Evolutionary conservation across 1,140 invertebrate genomes (phyloP), one percentile per base, ranked within the genome.

Genomic region (Camponotus pennsylvanicus): DNA sequence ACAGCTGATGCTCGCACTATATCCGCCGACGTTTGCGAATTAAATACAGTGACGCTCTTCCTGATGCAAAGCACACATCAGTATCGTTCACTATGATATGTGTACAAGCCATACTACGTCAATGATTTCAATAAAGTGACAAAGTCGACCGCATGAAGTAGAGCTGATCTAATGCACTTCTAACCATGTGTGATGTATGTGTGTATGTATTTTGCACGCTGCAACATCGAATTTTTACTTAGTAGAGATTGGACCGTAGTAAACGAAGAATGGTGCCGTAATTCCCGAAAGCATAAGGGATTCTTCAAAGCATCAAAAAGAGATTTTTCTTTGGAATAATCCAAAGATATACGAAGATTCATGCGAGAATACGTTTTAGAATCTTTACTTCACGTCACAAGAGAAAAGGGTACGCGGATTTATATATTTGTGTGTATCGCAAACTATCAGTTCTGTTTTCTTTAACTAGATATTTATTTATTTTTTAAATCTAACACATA

Each of bases 61-160:
- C 32, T n/a, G 45, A 59, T 32, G 13, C 42, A 57, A 88, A 70
- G 27, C 42, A 40, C 8, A n/a, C 71, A 79, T 59, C 57, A 32
- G 27, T 55, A 27, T 83, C n/a, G 7, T 76, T 21, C 11, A 21
- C 57, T 18, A 11, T 37, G 37, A 37, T 34, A 42, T n/a, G 57
- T 87, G 42, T 66, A 83, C 13, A 32, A 37, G 15, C 21, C 45
- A 70, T 57, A n/a, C 45, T 15, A 69, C 21, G 32, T 27, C 21
- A 66, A n/a, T 21, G 45, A 87, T 83, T 88, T 73, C 27, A 45
- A 27, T 55, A 0, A 69, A 66, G 79, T 73, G 40, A 75, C 69
- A 83, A 85, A 78, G 78, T 84, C 59, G 7, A 67, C 21, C 40
- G 75, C 86, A 73, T 71, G 67, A 66, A 80, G 63, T 57, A 34